Base-by-base conservation (phyloP, 23 tunicate genomes). In the Halocynthia aurantium region DNA sequence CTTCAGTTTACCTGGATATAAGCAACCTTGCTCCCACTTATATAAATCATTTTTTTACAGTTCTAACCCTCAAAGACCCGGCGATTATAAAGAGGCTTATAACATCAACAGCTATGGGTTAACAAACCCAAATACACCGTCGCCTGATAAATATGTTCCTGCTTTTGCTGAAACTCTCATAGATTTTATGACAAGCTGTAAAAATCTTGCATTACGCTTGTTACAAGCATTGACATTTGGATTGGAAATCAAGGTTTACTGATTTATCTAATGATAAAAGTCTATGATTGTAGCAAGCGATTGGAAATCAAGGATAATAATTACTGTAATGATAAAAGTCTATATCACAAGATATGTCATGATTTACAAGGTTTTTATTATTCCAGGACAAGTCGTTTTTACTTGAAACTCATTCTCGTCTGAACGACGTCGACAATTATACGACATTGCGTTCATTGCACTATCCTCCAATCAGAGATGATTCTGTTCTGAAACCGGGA, bases 111-210 rank as follows among this genome's bases (percentile, higher is more conserved):
- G 93, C 55, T 61, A 65, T 22, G 65, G 73, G 13, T 62, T 55
- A 53, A 52, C 19, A n/a, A 62, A 76, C 15, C 20, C 52, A 56
- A 57, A 58, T 55, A 51, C 55, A 20, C 55, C 22, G 1, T 87
- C 86, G 93, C 93, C 93, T 44, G 93, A 87, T 60, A 64, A 87
- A 8, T 44, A 80, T 6, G 86, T 81, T 40, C 93, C 93, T 40
- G 73, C 69, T n/a, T 87, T 87, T 8, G 76, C 85, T 0, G 64
- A 57, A 7, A 76, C 55, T 20, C 13, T 73, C 19, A 69, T 44
- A 5, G 40, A 67, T 6, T 87, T 87, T 61, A 87, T 81, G 85
- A 69, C 64, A 58, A 57, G 76, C 21, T 81, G 85, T 55, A 81
- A 70, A 31, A 13, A 55, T 6, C 56, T 87, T 17, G 82, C 86